These are phyloP conservation scores for Seriola dumerili DNA, from an alignment of 2,113 vertebrate species.

Conservation along the genomic window DNA sequence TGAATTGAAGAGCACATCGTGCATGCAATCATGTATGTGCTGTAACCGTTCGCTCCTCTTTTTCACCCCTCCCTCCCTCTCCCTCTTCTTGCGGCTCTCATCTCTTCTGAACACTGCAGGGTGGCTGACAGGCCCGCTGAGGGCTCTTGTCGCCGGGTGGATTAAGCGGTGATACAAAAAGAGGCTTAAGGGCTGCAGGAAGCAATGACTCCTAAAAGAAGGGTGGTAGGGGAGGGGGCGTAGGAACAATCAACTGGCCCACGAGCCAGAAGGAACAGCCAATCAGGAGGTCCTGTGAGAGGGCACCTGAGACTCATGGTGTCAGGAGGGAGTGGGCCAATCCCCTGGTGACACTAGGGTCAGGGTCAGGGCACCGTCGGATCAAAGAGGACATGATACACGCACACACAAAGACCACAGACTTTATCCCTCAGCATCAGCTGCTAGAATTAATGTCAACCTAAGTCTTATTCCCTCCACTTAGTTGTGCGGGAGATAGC, in stretches of 20 bases:
- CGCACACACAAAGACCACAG: slow-evolving; percentile 42
- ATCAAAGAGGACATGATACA: slow-evolving; percentile 69
- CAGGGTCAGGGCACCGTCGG: slow-evolving; percentile 67
- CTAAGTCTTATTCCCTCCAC: slow-evolving; percentile 29
- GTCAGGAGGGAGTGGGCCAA: slow-evolving; percentile 63
- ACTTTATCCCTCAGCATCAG: slow-evolving; percentile 34
- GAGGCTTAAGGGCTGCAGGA: slow-evolving; percentile 79
- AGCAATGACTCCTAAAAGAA: slow-evolving; percentile 76
- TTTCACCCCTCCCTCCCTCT: slow-evolving; percentile 5
- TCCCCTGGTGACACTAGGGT: slow-evolving; percentile 69
- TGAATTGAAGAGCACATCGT: slow-evolving; percentile 36
- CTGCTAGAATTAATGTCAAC: slow-evolving; percentile 34
- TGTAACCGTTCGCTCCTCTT: slow-evolving; percentile 9
- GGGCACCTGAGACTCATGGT: slow-evolving; percentile 67
- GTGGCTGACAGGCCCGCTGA: slow-evolving; percentile 77
- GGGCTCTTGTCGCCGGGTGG: slow-evolving; percentile 79
- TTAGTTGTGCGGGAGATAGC: background rate
- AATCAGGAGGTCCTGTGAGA: slow-evolving; percentile 58
- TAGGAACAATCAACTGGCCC: slow-evolving; percentile 53
- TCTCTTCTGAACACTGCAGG: slow-evolving; percentile 76
- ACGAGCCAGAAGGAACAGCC: slow-evolving; percentile 45
- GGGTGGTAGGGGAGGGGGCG: background rate
- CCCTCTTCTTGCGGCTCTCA: slow-evolving; percentile 46
- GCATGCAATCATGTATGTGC: slow-evolving; percentile 21
- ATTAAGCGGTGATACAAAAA: slow-evolving; percentile 84